These are phyloP conservation scores for crab-eating macaque (Macaca fascicularis) DNA, from an alignment of 2,113 vertebrate genomes.

Conservation along the genomic window DNA sequence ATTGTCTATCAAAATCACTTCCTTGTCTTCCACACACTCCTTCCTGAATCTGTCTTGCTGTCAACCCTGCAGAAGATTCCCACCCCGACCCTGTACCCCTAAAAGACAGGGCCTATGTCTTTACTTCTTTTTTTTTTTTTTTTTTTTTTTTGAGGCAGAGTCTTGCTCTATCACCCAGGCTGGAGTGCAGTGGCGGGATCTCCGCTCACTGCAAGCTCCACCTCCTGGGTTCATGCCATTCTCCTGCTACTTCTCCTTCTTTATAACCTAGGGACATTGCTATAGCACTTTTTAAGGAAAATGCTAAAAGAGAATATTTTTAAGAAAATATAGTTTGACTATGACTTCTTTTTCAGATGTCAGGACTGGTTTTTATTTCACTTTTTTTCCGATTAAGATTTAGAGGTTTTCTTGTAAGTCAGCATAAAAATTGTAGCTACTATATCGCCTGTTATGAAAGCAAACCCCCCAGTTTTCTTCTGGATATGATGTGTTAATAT, in stretches of 20 bases:
- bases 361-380: slow-evolving; percentile 48
- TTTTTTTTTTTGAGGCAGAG: no score
- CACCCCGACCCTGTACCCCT: background rate
- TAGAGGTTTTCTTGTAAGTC: slow-evolving; percentile 57
- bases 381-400: slow-evolving; percentile 39
- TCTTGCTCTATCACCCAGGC: no score
- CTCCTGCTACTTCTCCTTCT: background rate
- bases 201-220: no score
- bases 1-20: background rate
- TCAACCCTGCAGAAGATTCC: background rate
- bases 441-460: background rate
- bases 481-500: background rate
- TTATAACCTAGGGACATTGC: background rate
- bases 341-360: slow-evolving; percentile 50
- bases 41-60: background rate
- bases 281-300: background rate
- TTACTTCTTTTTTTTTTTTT: background rate
- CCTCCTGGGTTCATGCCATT: no score
- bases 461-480: background rate
- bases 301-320: background rate
- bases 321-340: slow-evolving; percentile 51
- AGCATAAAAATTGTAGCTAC: background rate
- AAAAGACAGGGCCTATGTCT: background rate
- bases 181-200: no score
- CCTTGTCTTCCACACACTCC: background rate